Evolutionary conservation across 2,797 vertebrate genomes (phyloP).

Genomic region (Aeoliscus strigatus): DNA sequence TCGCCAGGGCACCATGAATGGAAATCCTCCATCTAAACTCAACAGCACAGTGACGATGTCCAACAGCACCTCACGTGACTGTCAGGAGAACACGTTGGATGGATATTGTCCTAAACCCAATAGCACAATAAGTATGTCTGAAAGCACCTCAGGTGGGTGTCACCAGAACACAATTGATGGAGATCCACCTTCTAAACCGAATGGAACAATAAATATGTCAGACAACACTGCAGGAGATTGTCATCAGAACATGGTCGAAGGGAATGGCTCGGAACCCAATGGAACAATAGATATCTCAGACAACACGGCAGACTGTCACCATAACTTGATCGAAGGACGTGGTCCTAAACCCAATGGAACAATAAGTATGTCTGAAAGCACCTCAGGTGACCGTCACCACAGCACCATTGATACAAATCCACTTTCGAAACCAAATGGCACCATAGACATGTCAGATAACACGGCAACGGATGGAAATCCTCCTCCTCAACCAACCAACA

Average conservation of each 20-base stretch:
- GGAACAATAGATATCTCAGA: not conserved
- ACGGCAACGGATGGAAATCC: too few relatives aligned
- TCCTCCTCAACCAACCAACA: too few relatives aligned
- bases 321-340: too few relatives aligned
- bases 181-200: constrained; percentile 8
- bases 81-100: constrained; percentile 1
- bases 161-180: not conserved
- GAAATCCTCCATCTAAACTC: constrained; percentile 10
- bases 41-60: constrained; percentile 38
- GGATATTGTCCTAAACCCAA: constrained; percentile 16
- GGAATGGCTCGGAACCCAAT: not conserved
- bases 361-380: too few relatives aligned
- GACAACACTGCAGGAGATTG: constrained; percentile 6
- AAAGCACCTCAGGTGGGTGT: constrained; percentile 1
- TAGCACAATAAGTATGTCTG: constrained; percentile 30
- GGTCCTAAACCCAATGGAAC: too few relatives aligned
- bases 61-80: constrained; percentile 6
- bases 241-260: not conserved
- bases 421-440: too few relatives aligned
- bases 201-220: constrained; percentile 34
- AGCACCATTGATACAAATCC: too few relatives aligned
- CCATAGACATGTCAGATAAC: too few relatives aligned
- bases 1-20: constrained; percentile 33
- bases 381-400: not conserved
- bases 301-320: not conserved